Evolutionary conservation across 2,797 vertebrate genomes (phyloP), one percentile per base, ranked within the genome.

Genomic region (Ctenopoma multispine): DNA sequence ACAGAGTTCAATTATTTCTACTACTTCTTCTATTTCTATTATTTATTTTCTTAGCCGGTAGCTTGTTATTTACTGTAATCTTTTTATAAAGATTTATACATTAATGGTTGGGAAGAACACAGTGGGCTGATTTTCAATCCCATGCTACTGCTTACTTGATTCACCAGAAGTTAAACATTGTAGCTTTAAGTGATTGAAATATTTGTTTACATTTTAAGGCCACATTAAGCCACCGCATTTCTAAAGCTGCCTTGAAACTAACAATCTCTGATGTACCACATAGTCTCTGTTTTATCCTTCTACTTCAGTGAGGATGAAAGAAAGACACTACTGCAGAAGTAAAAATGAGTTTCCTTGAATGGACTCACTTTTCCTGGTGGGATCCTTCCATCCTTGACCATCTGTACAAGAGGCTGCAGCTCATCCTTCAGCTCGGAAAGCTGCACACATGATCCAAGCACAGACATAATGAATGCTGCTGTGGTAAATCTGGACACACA

Each of bases 351-450:
- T 1, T 31, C 24, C 7, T 1, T 47, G 5, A 47, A 51, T 5
- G 21, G 3, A 7, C 79, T 83, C 63, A 95, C 95, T 87, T 96
- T 96, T 59, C 97, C 97, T 20, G 92, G 77, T 0, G 95, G 94
- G 70, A 99, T 96, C 41, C 85, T 85, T 72, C 96, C 94, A 0
- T 93, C 88, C 18, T 90, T 93, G 9, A 96, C 93, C 96, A 97
- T 93, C 21, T 95, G 88, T 47, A 98, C 15, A 11, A 99, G 93
- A 0, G 97, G 97, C 70, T 96, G 94, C 69, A 99, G 72, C 53
- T 98, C 96, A 8, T 97, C 94, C 65, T 94, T 96, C 58, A 98
- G 84, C 80, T 98, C 97, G 11, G 88, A 86, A 3, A 99, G 89
- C 93, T 96, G 79, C 60, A 66, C 11, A 82, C 23, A 69, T 43